Evolutionary conservation across 2,888 invertebrate genomes (phyloP).

Genomic region (Hyles lineata): DNA sequence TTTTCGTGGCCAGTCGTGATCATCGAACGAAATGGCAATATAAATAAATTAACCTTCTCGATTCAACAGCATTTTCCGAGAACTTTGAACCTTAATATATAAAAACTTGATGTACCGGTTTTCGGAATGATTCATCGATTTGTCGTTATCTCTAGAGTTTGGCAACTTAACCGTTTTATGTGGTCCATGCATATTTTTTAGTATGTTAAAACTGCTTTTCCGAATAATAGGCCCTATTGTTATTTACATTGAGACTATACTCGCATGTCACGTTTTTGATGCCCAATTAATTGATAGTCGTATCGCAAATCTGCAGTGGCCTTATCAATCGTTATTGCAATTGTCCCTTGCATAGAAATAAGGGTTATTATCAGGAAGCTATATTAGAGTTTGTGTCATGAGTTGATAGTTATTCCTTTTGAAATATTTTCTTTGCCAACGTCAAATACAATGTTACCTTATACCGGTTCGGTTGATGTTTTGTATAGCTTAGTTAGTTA

Average conservation of each 20-base stretch:
- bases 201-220: background rate
- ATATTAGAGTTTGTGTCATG: conserved; percentile 29
- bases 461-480: conserved; percentile 21
- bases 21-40: conserved; percentile 5
- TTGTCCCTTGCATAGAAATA: conserved; percentile 39
- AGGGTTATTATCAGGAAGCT: conserved; percentile 38
- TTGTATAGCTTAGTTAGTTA: background rate
- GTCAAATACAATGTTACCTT: conserved; percentile 25
- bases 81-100: conserved; percentile 34
- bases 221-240: background rate
- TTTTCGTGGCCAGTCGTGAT: background rate
- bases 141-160: conserved; percentile 39
- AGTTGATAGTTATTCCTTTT: conserved; percentile 15
- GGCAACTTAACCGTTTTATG: conserved; percentile 44
- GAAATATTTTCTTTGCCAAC: conserved; percentile 28
- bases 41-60: conserved; percentile 35
- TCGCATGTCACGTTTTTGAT: background rate
- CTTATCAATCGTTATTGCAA: conserved; percentile 42
- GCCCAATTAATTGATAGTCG: conserved; percentile 19
- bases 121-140: conserved; percentile 47
- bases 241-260: background rate
- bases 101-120: conserved; percentile 40
- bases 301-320: conserved; percentile 33
- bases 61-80: conserved; percentile 41
- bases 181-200: conserved; percentile 35